These are phyloP conservation scores for Toxonevra muliebris DNA, from an alignment of 2,888 invertebrate genomes.

Conservation along the genomic window DNA sequence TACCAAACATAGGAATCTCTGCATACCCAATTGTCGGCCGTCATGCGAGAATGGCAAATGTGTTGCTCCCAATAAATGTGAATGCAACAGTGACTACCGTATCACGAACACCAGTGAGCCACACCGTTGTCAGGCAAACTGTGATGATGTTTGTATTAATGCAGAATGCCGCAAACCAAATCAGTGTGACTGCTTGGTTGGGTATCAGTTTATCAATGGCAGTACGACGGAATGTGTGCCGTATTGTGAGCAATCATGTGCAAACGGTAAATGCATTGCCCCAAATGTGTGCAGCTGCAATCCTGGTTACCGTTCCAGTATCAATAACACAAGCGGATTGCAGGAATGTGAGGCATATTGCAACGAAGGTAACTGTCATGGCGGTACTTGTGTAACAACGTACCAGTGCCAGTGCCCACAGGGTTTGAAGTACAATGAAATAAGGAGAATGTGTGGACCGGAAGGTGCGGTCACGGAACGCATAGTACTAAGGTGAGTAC, in stretches of 20 bases:
- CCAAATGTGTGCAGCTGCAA: constrained; percentile 68
- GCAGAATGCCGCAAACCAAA: constrained; percentile 69
- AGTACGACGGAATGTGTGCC: constrained; percentile 58
- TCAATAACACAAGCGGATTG: constrained; percentile 36
- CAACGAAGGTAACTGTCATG: constrained; percentile 46
- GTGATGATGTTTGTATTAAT: constrained; percentile 56
- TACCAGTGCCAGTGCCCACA: constrained; percentile 43
- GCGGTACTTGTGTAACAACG: constrained; percentile 41
- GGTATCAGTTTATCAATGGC: constrained; percentile 55
- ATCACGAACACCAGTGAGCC: constrained; percentile 52
- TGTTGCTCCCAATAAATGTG: constrained; percentile 65
- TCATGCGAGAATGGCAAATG: constrained; percentile 65
- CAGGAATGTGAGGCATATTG: constrained; percentile 45
- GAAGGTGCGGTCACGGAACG: constrained; percentile 23
- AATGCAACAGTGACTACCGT: constrained; percentile 64
- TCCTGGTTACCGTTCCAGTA: constrained; percentile 57
- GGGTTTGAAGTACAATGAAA: constrained; percentile 40
- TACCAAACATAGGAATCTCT: constrained; percentile 51
- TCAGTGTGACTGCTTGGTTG: constrained; percentile 67
- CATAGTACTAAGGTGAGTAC: constrained; percentile 41
- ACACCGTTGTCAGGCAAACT: constrained; percentile 51
- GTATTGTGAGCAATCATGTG: constrained; percentile 53
- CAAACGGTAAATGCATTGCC: constrained; percentile 54
- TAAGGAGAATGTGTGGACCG: constrained; percentile 42
- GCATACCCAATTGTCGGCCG: constrained; percentile 56